Base-by-base conservation (phyloP, 2,888 invertebrate species). In the Isoperla grammatica region DNA sequence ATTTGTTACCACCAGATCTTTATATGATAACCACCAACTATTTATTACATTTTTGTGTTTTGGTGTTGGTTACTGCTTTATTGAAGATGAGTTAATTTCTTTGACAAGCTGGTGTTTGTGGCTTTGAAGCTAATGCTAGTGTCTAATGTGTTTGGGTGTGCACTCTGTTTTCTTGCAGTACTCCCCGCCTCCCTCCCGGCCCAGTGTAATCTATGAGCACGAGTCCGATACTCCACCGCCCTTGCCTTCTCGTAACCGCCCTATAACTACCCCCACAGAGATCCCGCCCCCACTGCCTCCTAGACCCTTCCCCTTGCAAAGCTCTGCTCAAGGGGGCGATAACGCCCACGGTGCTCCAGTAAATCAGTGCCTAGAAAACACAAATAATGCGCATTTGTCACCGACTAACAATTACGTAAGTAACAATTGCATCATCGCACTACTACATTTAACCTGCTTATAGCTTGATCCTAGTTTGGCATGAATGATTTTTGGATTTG, bases 261-360 rank as follows among this genome's bases (percentile, higher is more conserved):
- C 63, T 15, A 17, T 37, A 12, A 9, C 49, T 45, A 17, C 23
- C 39, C 17, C 65, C 64, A 61, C 63, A 61, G 64, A 66, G 37
- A 40, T 46, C 49, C 66, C 59, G 46, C 64, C 62, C 15, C 53
- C 20, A 37, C 50, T 12, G 39, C 61, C 17, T 54, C 64, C 61
- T 72, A 74, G 66, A 79, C 80, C 68, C 83, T 84, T 70, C 71
- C 72, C 71, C 69, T 71, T 68, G 69, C 73, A 72, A 39, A 56
- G 49, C 45, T 67, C 73, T 71, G 71, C 70, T 70, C 73, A 72
- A 23, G 63, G 62, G 60, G 64, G 42, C 42, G 63, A 61, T 15
- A 29, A 11, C n/a, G 37, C 35, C 56, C 54, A 42, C 50, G 59
- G 40, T 29, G 49, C 22, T 23, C 42, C 49, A 54, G 39, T 61